A percentile compares a stretch with the other conserved stretches of the same genome.
Evolutionary conservation across 2,888 invertebrate species (phyloP).

Genomic region (Scaptomyza tumidula): DNA sequence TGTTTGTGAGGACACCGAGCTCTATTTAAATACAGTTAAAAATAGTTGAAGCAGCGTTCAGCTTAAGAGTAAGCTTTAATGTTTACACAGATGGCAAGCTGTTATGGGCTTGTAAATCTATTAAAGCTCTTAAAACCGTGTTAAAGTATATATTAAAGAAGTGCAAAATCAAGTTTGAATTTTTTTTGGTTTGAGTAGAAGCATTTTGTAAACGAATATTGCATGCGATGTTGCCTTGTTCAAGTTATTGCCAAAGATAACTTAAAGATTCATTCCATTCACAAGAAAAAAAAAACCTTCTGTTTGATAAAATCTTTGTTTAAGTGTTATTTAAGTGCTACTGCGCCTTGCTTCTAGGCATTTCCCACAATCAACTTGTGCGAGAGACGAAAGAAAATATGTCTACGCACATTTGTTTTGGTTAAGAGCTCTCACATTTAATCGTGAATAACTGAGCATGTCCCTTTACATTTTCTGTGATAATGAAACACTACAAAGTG

Average conservation of each 20-base stretch:
- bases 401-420: conserved; percentile 50
- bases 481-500: conserved; percentile 54
- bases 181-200: no score
- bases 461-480: conserved; percentile 46
- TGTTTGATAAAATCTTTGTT: conserved; percentile 17
- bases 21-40: not conserved
- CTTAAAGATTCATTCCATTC: not conserved
- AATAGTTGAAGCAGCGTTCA: not conserved
- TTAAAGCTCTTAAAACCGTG: no score
- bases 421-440: conserved; percentile 60
- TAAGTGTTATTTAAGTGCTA: conserved; percentile 20
- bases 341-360: conserved; percentile 5
- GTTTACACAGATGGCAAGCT: not conserved
- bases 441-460: conserved; percentile 56
- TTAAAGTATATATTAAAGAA: no score
- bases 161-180: no score
- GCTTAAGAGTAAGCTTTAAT: not conserved
- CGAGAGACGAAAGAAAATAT: conserved; percentile 40
- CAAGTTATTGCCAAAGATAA: not conserved
- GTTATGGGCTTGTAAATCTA: not conserved
- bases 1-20: not conserved
- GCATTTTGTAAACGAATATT: not conserved
- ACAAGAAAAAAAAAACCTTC: not conserved
- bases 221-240: not conserved
- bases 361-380: conserved; percentile 8